Conservation (phyloP, 2,888 invertebrate genomes). For the Ametastegia equiseti region DNA sequence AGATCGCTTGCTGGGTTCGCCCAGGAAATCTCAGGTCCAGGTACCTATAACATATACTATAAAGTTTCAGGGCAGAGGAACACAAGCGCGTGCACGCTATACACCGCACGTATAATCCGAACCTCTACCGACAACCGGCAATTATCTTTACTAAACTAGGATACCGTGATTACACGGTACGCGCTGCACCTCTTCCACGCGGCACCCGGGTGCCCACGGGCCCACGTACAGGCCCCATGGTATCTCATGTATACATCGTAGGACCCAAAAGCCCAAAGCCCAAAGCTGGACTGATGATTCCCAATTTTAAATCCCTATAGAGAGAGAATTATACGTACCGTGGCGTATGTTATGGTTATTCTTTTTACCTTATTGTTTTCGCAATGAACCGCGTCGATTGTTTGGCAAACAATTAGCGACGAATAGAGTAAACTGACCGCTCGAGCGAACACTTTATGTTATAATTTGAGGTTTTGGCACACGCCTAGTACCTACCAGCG, state of each 20-base stretch:
- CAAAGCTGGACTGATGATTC: not conserved
- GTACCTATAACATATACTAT: too few relatives aligned
- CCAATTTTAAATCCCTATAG: not conserved
- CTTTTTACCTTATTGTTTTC: constrained; percentile 14
- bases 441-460: constrained; percentile 36
- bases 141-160: constrained; percentile 74
- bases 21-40: not conserved
- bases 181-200: constrained; percentile 30
- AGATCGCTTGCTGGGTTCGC: constrained; percentile 3
- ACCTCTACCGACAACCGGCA: constrained; percentile 66
- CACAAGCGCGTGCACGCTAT: constrained; percentile 42
- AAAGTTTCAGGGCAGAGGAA: not conserved
- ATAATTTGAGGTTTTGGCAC: constrained; percentile 5
- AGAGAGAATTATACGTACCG: not conserved
- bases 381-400: constrained; percentile 4
- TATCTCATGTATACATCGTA: constrained; percentile 33
- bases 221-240: not conserved
- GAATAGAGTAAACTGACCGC: constrained; percentile 19
- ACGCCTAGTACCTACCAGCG: not conserved
- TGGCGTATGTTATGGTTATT: not conserved
- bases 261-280: not conserved
- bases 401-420: constrained; percentile 34
- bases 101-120: constrained; percentile 40
- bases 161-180: constrained; percentile 71
- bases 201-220: constrained; percentile 21